Evolutionary conservation across 2,797 vertebrate genomes (phyloP).

Genomic region (Phoeniculus purpureus): DNA sequence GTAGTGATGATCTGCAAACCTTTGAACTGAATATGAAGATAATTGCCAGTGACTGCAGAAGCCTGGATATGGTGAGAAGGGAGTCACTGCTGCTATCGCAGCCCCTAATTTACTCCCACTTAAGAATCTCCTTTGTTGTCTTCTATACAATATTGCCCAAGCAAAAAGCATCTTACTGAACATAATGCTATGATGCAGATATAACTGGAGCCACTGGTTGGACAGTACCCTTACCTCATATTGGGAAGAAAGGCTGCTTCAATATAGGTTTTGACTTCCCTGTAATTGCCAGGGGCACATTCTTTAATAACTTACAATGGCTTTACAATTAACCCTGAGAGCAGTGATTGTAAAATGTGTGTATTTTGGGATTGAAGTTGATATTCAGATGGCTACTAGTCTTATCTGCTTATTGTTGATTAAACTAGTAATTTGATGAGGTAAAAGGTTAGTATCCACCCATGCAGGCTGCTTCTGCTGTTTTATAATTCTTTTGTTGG

Average conservation of each 20-base stretch:
- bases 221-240: fast-evolving
- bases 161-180: not conserved
- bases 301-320: not conserved
- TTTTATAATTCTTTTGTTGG: constrained; percentile 21
- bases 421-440: constrained; percentile 17
- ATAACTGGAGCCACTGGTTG: not conserved
- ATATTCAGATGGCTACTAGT: constrained; percentile 14
- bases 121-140: not conserved
- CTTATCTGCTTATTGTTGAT: not conserved
- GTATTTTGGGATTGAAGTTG: constrained; percentile 2
- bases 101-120: not conserved
- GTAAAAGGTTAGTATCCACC: not conserved
- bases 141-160: not conserved
- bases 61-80: not conserved
- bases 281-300: not conserved
- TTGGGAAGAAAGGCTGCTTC: not conserved
- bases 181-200: not conserved
- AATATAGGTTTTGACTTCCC: not conserved
- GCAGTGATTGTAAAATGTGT: not conserved
- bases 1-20: not conserved
- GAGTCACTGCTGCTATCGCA: not conserved
- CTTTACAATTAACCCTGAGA: constrained; percentile 30
- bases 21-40: not conserved
- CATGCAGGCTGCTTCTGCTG: not conserved
- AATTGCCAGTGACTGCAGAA: not conserved